Base-by-base conservation (phyloP, 2,888 invertebrate species). In the Ophion ellenae region DNA sequence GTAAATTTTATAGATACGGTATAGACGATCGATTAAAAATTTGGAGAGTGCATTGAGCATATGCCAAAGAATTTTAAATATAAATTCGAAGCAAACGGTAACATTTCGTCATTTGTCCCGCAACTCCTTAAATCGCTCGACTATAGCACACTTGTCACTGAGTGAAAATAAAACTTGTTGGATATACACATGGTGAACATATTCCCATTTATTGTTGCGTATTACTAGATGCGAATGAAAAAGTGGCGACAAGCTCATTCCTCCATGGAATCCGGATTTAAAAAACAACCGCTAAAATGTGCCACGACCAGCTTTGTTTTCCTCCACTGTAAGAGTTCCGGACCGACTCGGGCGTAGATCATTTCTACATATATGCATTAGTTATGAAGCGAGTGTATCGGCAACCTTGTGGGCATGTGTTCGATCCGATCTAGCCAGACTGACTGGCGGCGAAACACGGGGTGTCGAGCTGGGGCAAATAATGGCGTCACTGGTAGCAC, bases 401-500 rank as follows among this genome's bases (percentile, higher is more conserved):
- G 63, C 32, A 59, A 80, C 47, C 59, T 66, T 53, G 73, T 28
- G 77, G 71, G 73, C 74, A 57, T 84, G 86, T 81, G 71, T 85
- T 71, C 86, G 89, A 87, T 88, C 87, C 86, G 88, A 90, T 87
- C 90, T 81, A 87, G 90, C 89, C 89, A 91, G 91, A 92, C 92
- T 90, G 89, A 90, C 89, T 90, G 91, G 91, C 91, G 88, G 88
- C 87, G 81, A 83, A 28, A 59, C 78, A 78, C 90, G 89, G 84
- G 85, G 86, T 88, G 89, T 91, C 88, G 88, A 88, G 87, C 84
- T 86, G 88, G 88, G 88, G 86, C 87, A 69, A 83, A 79, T 77
- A 87, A 81, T 92, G 91, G 92, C 91, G 90, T 92, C 91, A 91
- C 84, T 88, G 85, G 86, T 87, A 89, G 87, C 86, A 71, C 82